Evolutionary conservation across 2,888 invertebrate species (phyloP).

Genomic region (Gymnoscelis rufifasciata): DNA sequence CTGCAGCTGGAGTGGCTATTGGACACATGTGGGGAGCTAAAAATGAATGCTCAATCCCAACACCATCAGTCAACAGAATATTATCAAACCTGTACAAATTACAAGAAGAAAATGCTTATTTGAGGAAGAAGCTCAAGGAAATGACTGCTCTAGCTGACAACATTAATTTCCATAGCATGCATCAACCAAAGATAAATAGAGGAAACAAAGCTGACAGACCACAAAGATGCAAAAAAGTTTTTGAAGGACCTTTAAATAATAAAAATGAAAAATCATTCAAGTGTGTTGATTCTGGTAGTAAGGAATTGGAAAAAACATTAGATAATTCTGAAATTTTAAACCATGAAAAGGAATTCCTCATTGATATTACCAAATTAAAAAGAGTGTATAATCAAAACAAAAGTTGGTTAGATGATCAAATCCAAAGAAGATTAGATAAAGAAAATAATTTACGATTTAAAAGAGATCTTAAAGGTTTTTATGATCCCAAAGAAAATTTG

Average conservation of each 20-base stretch:
- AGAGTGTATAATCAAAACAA: conserved; percentile 62
- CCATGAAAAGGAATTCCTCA: conserved; percentile 57
- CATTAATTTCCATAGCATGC: conserved; percentile 34
- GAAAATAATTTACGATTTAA: conserved; percentile 16
- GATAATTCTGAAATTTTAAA: conserved; percentile 30
- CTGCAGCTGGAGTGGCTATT: conserved; percentile 70
- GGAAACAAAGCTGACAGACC: conserved; percentile 46
- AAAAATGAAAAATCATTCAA: conserved; percentile 51
- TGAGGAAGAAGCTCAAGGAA: conserved; percentile 64
- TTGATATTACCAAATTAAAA: conserved; percentile 55
- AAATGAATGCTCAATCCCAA: conserved; percentile 58
- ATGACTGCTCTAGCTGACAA: conserved; percentile 44
- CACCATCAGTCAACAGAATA: conserved; percentile 68
- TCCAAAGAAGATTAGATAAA: conserved; percentile 47
- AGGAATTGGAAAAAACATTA: conserved; percentile 28
- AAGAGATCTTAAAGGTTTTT: conserved; percentile 4
- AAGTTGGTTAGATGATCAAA: conserved; percentile 63
- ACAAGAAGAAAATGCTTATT: conserved; percentile 70
- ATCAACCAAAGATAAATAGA: conserved; percentile 40
- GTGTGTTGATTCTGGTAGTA: conserved; percentile 52
- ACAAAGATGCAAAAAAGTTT: conserved; percentile 62
- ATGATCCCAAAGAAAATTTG: conserved; percentile 3
- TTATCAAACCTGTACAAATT: conserved; percentile 70
- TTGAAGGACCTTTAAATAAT: conserved; percentile 60
- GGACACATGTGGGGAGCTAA: conserved; percentile 75